Evolutionary conservation across 2,113 vertebrate species (phyloP).

Genomic region (Electrona antarctica): DNA sequence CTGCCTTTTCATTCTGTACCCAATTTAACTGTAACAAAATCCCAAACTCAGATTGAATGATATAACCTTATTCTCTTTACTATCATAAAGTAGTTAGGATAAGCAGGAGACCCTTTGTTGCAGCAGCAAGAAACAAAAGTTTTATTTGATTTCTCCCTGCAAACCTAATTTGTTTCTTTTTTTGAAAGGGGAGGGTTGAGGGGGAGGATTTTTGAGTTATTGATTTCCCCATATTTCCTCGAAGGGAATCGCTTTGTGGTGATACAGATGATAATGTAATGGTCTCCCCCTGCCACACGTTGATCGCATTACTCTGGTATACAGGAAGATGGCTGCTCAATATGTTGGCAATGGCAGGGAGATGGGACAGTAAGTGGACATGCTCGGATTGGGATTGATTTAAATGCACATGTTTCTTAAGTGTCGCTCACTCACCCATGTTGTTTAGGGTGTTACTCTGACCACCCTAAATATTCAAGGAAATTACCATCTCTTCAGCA

Average conservation of each 20-base stretch:
- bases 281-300: conserved; percentile 55
- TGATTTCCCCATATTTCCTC: conserved; percentile 60
- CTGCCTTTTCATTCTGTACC: conserved; percentile 46
- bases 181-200: conserved; percentile 21
- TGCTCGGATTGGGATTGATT: conserved; percentile 54
- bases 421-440: conserved; percentile 16
- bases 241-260: conserved; percentile 48
- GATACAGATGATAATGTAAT: conserved; percentile 64
- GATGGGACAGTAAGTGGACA: conserved; percentile 42
- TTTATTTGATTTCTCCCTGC: conserved; percentile 56
- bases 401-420: conserved; percentile 12
- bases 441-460: conserved; percentile 5
- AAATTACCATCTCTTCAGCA: conserved; percentile 25
- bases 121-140: conserved; percentile 51
- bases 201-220: conserved; percentile 47
- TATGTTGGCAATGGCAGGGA: conserved; percentile 47
- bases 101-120: conserved; percentile 19
- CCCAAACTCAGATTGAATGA: conserved; percentile 41
- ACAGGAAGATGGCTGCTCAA: conserved; percentile 46
- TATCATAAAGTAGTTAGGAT: conserved; percentile 26
- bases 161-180: conserved; percentile 56
- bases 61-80: conserved; percentile 40
- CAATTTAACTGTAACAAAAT: conserved; percentile 58
- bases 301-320: conserved; percentile 64
- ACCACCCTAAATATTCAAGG: conserved; percentile 28